phyloP scores from a whole-genome alignment of 2,797 vertebrate species.

The Hemibagrus guttatus region DNA sequence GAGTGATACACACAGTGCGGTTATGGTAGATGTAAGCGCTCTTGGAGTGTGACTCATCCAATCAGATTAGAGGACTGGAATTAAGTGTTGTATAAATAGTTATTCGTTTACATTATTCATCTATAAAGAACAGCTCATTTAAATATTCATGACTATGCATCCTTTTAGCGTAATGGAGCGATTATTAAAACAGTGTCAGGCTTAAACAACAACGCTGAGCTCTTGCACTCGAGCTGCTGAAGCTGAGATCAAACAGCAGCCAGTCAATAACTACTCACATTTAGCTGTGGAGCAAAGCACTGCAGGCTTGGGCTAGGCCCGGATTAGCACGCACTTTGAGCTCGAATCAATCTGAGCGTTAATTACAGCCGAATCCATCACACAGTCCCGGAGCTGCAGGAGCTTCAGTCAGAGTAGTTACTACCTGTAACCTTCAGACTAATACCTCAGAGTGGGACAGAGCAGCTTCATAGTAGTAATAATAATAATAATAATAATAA shows the following conservation, averaged over 20 bases:
- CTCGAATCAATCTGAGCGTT: conserved; percentile 48
- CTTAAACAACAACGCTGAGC: conserved; percentile 25
- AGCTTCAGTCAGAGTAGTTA: conserved; percentile 21
- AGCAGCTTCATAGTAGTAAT: background rate
- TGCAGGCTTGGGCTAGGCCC: conserved; percentile 37
- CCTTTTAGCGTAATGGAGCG: conserved; percentile 9
- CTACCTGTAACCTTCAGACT: conserved; percentile 19
- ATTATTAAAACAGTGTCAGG: conserved; percentile 26
- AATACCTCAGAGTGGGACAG: conserved; percentile 20
- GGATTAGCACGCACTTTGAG: conserved; percentile 46
- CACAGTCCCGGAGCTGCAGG: conserved; percentile 7
- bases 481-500: background rate
- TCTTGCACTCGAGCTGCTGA: conserved; percentile 12
- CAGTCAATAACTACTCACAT: conserved; percentile 45
- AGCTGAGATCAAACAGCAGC: conserved; percentile 42
- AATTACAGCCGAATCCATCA: conserved; percentile 42
- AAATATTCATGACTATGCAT: conserved; percentile 31
- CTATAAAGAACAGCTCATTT: background rate
- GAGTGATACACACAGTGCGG: background rate
- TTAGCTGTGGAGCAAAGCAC: conserved; percentile 28
- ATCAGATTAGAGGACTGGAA: background rate
- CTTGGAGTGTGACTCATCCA: background rate
- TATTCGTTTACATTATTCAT: background rate
- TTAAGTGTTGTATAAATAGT: background rate
- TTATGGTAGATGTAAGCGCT: background rate